Evolutionary conservation across 1,140 invertebrate species (phyloP), one percentile per base, ranked within the genome.

Genomic region (Drosophila insularis): DNA sequence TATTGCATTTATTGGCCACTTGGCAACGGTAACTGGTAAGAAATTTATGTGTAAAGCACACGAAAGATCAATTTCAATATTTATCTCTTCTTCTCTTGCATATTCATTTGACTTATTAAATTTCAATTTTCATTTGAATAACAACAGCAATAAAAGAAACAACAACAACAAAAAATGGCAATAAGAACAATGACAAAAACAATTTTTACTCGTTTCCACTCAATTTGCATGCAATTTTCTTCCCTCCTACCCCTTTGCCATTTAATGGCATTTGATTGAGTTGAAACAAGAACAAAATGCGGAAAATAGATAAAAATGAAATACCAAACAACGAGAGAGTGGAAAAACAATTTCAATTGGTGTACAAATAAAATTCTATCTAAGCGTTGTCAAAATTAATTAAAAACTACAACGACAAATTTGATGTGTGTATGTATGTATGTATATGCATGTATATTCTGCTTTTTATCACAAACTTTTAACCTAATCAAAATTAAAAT

Each of bases 1-100:
- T 61, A 79, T 62, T 76, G 65, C 75, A 82, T 82, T 79, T 72
- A 82, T 82, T 82, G 68, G 72, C 64, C 80, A 82, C 71, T 71
- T 78, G 56, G 39, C 71, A 35, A 32, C 19, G 37, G 27, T 27
- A 27, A 27, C 27, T 27, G 27, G 27, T 27, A 31, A 61, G 17
- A 50, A 63, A 63, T 63, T 58, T 58, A 71, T 40, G 40, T 21
- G 17, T 3, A 50, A 50, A 50, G 27, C 21, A 39, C 58, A 39
- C 27, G 37, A 68, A 23, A 43, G 39, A 63, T 63, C 58, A 37
- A 60, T 60, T 60, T 75, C 55, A 55, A 27, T 31, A 58, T 23
- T 27, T 13, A 13, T 2, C 21, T 3, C 32, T 4, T 58, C 31
- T 23, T 46, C 53, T 55, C 32, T 17, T 74, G 53, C 32, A 75